Percentiles rank a stretch among this genome's conserved stretches.
phyloP scores from a whole-genome alignment of 2,888 invertebrate genomes.

The Hyles lineata region DNA sequence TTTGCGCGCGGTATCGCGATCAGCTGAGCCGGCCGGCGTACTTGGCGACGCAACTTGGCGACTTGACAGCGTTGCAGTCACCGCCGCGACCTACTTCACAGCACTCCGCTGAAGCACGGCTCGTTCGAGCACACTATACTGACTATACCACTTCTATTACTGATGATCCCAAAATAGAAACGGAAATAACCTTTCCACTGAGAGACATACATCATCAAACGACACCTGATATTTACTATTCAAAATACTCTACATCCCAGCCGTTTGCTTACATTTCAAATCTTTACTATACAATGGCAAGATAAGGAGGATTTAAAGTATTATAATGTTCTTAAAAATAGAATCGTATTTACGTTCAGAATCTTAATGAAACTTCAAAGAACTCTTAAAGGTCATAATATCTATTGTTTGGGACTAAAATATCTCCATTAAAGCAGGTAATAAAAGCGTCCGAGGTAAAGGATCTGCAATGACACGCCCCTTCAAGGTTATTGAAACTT shows the following conservation, averaged over 20 bases:
- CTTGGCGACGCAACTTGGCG: constrained; percentile 48
- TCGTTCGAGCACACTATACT: constrained; percentile 20
- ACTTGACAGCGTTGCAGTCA: constrained; percentile 36
- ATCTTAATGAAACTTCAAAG: constrained; percentile 10
- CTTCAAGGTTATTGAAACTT: constrained; percentile 31
- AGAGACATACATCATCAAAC: not conserved
- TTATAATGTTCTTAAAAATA: not conserved
- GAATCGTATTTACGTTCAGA: not conserved
- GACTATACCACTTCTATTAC: constrained; percentile 14
- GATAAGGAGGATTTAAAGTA: no score
- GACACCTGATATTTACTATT: not conserved
- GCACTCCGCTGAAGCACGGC: constrained; percentile 27
- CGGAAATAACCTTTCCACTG: constrained; percentile 6
- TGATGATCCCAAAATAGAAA: constrained; percentile 17
- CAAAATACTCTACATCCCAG: not conserved
- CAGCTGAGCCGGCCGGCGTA: constrained; percentile 62
- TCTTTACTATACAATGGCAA: not conserved
- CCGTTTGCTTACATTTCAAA: not conserved
- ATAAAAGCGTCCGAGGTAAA: constrained; percentile 24
- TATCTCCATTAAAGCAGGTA: constrained; percentile 19
- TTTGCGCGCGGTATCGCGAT: constrained; percentile 72
- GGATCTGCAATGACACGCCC: constrained; percentile 28
- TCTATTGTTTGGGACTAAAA: constrained; percentile 21
- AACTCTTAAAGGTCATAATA: constrained; percentile 10
- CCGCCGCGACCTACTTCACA: constrained; percentile 54